Conservation (phyloP, 2,113 vertebrate genomes). For the Rhabdornis inornatus region DNA sequence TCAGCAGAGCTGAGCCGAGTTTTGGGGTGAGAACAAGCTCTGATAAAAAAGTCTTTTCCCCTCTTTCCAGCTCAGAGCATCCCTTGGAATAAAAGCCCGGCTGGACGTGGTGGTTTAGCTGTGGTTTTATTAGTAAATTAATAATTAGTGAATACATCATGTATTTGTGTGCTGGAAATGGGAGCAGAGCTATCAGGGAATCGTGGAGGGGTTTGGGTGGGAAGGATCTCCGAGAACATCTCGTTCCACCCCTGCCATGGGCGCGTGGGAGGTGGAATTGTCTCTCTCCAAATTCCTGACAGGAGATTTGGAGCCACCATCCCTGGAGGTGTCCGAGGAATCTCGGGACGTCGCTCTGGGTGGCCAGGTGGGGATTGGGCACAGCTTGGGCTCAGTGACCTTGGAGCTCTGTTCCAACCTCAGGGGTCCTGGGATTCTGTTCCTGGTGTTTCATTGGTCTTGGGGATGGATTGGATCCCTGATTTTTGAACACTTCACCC, state of each 20-base stretch:
- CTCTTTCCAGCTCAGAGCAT: background rate
- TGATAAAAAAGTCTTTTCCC: background rate
- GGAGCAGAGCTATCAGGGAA: too few relatives aligned
- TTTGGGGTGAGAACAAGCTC: background rate
- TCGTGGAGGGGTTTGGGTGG: fast-evolving
- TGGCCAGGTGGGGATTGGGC: background rate
- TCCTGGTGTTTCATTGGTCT: background rate
- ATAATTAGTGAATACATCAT: background rate
- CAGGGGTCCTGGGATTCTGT: background rate
- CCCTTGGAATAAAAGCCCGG: fast-evolving
- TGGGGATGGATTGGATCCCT: background rate
- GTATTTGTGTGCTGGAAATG: background rate
- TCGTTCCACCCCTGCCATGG: background rate
- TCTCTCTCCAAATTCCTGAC: background rate
- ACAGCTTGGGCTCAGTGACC: fast-evolving
- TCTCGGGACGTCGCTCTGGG: fast-evolving
- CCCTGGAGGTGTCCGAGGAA: background rate
- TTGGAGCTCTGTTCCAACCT: background rate
- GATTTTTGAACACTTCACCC: background rate
- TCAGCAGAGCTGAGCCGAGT: background rate
- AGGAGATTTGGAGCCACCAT: too few relatives aligned
- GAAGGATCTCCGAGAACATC: background rate
- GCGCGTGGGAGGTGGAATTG: background rate
- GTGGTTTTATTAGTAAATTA: background rate
- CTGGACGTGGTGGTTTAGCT: background rate